Percentiles rank a stretch among this genome's conserved stretches.
phyloP scores from a whole-genome alignment of 2,797 vertebrate species.

The Rhadinocentrus ornatus region DNA sequence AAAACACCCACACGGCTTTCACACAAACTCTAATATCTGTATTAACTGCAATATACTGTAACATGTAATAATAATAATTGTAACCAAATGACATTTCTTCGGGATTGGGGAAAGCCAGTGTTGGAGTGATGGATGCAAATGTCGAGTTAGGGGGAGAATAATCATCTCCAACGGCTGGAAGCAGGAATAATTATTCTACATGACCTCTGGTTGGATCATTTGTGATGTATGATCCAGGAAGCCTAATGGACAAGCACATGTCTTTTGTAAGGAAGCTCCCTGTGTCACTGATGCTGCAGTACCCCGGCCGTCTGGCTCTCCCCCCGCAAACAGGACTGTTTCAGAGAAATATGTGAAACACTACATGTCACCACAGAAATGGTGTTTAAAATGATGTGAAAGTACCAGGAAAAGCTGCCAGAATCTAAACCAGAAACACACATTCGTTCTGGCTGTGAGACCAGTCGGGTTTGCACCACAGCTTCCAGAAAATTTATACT shows the following conservation, averaged over 20 bases:
- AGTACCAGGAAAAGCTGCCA: background rate
- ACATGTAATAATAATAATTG: slow-evolving; percentile 8
- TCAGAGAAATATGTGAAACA: background rate
- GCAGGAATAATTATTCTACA: background rate
- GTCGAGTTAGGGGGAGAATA: background rate
- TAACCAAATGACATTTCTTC: background rate
- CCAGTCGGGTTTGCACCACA: too few species aligned
- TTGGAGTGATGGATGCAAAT: background rate
- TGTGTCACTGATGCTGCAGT: background rate
- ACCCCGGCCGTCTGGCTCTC: background rate
- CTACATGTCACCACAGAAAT: background rate
- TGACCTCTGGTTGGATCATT: slow-evolving; percentile 2
- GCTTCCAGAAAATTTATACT: too few species aligned
- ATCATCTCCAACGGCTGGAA: background rate
- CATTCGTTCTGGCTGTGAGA: too few species aligned
- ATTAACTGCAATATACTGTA: background rate
- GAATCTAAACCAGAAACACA: too few species aligned
- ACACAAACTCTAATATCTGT: background rate
- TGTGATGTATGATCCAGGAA: background rate
- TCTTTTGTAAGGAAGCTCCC: background rate
- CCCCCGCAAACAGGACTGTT: background rate
- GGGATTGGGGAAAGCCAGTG: background rate
- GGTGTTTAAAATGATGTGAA: too few species aligned
- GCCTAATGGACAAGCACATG: slow-evolving; percentile 2
- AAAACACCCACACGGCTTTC: background rate